Evolutionary conservation across 2,797 vertebrate species (phyloP), one percentile per base, ranked within the genome.

Genomic region (Strix occidentalis): DNA sequence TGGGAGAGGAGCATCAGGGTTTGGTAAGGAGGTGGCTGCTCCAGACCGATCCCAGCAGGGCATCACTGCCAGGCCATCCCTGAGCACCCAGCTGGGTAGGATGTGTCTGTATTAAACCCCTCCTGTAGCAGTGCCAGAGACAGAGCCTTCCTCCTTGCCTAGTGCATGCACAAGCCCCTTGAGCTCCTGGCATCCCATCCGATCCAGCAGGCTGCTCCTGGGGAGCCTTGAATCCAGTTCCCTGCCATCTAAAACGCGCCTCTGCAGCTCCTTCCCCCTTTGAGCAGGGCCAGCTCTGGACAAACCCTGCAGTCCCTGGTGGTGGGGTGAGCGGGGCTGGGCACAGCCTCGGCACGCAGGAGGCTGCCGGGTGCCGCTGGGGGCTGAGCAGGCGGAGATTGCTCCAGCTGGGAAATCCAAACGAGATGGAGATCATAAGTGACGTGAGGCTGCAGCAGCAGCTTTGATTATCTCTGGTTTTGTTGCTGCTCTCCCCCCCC

Each of bases 381-480:
- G 70, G 60, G 21, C 45, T 41, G 50, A 35, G 50, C 0, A 1
- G 61, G 64, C 1, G 0, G 45, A 61, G n/a, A 21, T 13, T 0
- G 1, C 57, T 79, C 75, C 0, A 0, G n/a, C 72, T 92, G 79
- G 83, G 89, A 88, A 90, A 93, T 63, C 79, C 46, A 43, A 63
- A 86, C 0, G 57, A 95, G 57, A 60, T 5, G 1, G 83, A 89
- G 87, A 66, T 57, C 2, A 2, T 43, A 54, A 79, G 69, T 23
- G 57, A 91, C 84, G 56, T 41, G 69, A 95, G 63, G 72, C 87
- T 92, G 69, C 82, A 72, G 92, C 54, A 56, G 82, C 37, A 37
- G 81, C 95, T 96, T 95, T 95, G 87, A 95, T 96, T 87, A 90
- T 69, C 63, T 80, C 89, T 31, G 60, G 82, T 31, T 94, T 93